Evolutionary conservation across 2,888 invertebrate genomes (phyloP).

Genomic region (Drosophila picticornis): DNA sequence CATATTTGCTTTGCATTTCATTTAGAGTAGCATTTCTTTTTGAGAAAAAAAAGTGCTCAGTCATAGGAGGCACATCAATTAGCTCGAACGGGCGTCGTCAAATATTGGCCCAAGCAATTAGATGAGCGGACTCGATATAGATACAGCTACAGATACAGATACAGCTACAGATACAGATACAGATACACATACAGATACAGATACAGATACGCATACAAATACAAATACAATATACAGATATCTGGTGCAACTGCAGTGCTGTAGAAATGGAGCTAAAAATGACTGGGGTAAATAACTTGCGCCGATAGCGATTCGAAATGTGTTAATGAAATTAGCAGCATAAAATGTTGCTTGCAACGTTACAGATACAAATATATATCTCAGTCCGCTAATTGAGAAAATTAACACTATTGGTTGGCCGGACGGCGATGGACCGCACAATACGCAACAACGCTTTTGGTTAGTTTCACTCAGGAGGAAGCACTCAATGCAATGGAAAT

Average conservation of each 20-base stretch:
- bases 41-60: constrained; percentile 22
- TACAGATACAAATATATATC: constrained; percentile 58
- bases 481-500: constrained; percentile 31
- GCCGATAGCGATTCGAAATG: constrained; percentile 61
- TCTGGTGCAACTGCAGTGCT: constrained; percentile 52
- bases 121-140: constrained; percentile 13
- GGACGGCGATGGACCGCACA: constrained; percentile 35
- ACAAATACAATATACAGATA: constrained; percentile 23
- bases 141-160: background rate
- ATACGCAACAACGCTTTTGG: constrained; percentile 67
- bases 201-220: background rate
- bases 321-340: constrained; percentile 83
- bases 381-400: constrained; percentile 75
- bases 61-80: constrained; percentile 43
- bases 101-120: constrained; percentile 66
- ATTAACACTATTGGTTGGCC: constrained; percentile 70
- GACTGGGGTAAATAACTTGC: constrained; percentile 57
- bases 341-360: constrained; percentile 71
- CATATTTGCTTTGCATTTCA: constrained; percentile 59
- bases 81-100: constrained; percentile 65
- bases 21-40: constrained; percentile 28
- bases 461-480: constrained; percentile 71
- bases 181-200: background rate
- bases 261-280: constrained; percentile 39
- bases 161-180: background rate